These are phyloP conservation scores for Platyscapa corneri DNA, from an alignment of 1,140 invertebrate genomes.

Conservation along the genomic window DNA sequence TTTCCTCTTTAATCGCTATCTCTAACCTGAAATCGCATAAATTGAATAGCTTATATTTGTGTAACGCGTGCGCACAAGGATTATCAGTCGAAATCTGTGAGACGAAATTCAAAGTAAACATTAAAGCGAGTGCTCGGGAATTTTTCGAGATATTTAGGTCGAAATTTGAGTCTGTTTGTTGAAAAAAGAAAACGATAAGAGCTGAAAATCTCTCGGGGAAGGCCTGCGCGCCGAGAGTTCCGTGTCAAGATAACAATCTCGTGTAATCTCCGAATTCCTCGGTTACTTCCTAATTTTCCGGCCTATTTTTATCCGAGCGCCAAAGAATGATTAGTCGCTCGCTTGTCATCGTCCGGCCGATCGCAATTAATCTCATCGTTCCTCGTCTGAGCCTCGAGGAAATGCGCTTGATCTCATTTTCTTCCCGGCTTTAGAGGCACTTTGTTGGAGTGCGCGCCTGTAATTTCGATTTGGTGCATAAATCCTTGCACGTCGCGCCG, in stretches of 20 bases:
- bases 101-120: slow-evolving; percentile 18
- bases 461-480: not conserved
- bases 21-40: not conserved
- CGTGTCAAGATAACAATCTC: slow-evolving; percentile 21
- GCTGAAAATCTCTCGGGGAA: not conserved
- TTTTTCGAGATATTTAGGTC: slow-evolving; percentile 12
- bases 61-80: not conserved
- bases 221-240: not conserved
- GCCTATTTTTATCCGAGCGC: slow-evolving; percentile 5
- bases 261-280: slow-evolving; percentile 31
- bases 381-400: not conserved
- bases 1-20: not conserved
- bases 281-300: slow-evolving; percentile 33
- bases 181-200: slow-evolving; percentile 17
- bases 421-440: too few relatives aligned
- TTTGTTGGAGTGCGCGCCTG: not conserved
- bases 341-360: not conserved
- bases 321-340: slow-evolving; percentile 20
- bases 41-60: slow-evolving; percentile 14
- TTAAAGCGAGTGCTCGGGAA: not conserved
- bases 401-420: too few relatives aligned
- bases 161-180: slow-evolving; percentile 9
- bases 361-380: slow-evolving; percentile 27
- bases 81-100: slow-evolving; percentile 15
- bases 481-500: not conserved